These are phyloP conservation scores for Alauda arvensis DNA, from an alignment of 2,797 vertebrate genomes.

Conservation along the genomic window DNA sequence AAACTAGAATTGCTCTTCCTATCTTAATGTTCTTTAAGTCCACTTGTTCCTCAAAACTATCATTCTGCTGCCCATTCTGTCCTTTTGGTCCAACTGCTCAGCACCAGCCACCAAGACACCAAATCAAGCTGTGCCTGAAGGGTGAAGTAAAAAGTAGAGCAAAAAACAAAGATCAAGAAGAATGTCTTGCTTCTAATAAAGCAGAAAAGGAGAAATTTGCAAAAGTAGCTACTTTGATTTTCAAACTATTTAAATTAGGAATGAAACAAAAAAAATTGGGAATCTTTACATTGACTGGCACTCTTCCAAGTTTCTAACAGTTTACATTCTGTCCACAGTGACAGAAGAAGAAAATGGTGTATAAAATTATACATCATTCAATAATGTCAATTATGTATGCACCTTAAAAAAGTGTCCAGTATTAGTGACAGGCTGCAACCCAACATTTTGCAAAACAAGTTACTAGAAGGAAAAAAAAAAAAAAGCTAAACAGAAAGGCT, in stretches of 20 bases:
- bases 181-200: not conserved
- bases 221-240: not conserved
- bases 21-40: not conserved
- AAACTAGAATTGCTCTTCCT: not conserved
- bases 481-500: not conserved
- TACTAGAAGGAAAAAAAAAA: not conserved
- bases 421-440: not conserved
- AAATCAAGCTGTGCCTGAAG: not conserved
- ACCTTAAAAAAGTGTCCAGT: not conserved
- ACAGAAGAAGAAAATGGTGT: not conserved
- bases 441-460: not conserved
- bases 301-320: not conserved
- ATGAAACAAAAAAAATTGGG: not conserved
- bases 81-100: not conserved
- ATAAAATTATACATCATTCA: not conserved
- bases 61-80: not conserved
- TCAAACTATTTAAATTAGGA: not conserved
- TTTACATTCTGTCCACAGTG: not conserved
- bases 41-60: not conserved
- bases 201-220: not conserved
- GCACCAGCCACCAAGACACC: not conserved
- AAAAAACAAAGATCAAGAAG: not conserved
- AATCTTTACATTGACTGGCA: not conserved
- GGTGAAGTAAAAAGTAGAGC: not conserved
- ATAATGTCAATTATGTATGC: rapidly evolving